Conservation (phyloP, 2,797 vertebrate genomes). For the Helicolenus hilgendorfi region DNA sequence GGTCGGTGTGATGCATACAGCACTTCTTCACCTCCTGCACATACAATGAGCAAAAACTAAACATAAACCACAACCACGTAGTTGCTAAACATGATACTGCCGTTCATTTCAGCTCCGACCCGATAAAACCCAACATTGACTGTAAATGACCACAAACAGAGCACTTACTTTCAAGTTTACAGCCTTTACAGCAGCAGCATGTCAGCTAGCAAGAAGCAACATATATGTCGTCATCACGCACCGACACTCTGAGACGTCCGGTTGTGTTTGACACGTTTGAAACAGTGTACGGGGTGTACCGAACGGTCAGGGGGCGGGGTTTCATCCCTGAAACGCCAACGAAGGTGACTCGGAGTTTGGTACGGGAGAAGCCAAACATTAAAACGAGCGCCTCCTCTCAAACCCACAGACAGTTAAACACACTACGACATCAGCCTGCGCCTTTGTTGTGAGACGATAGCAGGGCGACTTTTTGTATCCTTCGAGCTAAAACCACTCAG, state of each 20-base stretch:
- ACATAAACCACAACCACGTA: background rate
- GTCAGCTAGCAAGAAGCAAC: conserved; percentile 14
- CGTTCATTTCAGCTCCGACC: background rate
- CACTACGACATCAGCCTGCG: conserved; percentile 75
- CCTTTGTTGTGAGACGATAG: conserved; percentile 81
- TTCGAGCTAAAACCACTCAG: background rate
- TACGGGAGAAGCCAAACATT: fast-evolving
- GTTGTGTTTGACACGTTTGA: background rate
- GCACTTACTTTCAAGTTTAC: conserved; percentile 58
- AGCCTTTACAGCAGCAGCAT: background rate
- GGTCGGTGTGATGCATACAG: conserved; percentile 46
- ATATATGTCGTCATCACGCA: conserved; percentile 52
- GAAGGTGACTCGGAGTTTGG: fast-evolving
- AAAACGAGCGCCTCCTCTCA: conserved; percentile 40
- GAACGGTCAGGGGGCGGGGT: conserved; percentile 25
- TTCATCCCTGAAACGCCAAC: fast-evolving
- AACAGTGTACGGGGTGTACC: fast-evolving
- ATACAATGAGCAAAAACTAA: background rate
- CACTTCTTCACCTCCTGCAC: background rate
- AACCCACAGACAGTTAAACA: background rate
- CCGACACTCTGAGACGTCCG: background rate
- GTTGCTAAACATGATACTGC: background rate
- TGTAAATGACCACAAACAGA: background rate
- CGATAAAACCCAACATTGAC: background rate
- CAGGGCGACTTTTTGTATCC: conserved; percentile 8